Evolutionary conservation across 1,140 invertebrate genomes (phyloP).

Genomic region (Mylabris phalerata): DNA sequence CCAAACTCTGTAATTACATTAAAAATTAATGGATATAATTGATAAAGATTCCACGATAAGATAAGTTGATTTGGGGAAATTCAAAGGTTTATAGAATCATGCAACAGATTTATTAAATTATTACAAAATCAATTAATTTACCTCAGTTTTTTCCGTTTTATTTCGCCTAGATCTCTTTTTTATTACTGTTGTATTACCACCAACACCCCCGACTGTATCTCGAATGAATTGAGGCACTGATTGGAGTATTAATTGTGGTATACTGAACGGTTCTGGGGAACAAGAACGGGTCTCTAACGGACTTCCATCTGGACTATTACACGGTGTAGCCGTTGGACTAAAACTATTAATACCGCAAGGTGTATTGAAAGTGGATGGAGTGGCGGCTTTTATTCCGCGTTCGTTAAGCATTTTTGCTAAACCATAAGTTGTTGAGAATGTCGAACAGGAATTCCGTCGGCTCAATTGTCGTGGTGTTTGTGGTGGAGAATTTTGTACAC

Average conservation of each 20-base stretch:
- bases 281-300: constrained; percentile 51
- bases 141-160: constrained; percentile 8
- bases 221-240: constrained; percentile 70
- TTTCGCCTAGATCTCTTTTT: constrained; percentile 26
- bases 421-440: constrained; percentile 71
- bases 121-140: background rate
- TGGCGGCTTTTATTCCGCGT: constrained; percentile 62
- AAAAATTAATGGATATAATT: background rate
- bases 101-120: too few species aligned
- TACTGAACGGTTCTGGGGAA: constrained; percentile 48
- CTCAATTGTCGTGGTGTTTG: constrained; percentile 55
- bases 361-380: constrained; percentile 58
- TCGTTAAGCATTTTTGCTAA: constrained; percentile 76
- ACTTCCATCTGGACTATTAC: constrained; percentile 66
- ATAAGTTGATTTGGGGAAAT: too few species aligned
- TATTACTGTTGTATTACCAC: constrained; percentile 42
- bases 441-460: constrained; percentile 64
- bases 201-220: constrained; percentile 54
- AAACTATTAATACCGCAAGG: constrained; percentile 58
- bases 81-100: too few species aligned
- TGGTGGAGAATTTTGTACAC: constrained; percentile 46
- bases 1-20: constrained; percentile 43
- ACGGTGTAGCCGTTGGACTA: constrained; percentile 75
- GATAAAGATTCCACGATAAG: too few species aligned
- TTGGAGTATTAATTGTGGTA: constrained; percentile 54